Base-by-base conservation (phyloP, 2,797 vertebrate genomes). In the Catharus ustulatus region DNA sequence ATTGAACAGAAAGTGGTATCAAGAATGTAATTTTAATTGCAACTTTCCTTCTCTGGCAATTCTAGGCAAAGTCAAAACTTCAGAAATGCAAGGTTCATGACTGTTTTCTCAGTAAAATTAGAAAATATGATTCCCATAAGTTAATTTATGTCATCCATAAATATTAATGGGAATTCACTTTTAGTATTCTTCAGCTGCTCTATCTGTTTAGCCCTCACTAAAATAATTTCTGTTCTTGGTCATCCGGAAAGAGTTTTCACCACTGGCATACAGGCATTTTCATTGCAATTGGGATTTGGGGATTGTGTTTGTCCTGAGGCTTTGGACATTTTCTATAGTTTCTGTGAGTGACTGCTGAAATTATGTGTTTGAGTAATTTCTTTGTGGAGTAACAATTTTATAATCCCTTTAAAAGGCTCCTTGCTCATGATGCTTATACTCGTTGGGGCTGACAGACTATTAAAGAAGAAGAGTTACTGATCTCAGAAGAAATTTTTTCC, bases 391-490 rank as follows among this genome's bases (percentile, higher is more conserved):
- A 91, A 85, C 26, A 85, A 30, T 74, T 85, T 79, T 80, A 80
- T 49, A 89, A 87, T 74, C 63, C 52, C 45, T 74, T 88, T 45
- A 32, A 89, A 94, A 84, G 49, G 1, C 26, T 87, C 59, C 61
- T 89, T 79, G 63, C 49, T 74, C 82, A 45, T 93, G 78, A 87
- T 83, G 49, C 49, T 83, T 82, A 46, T 74, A 59, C 74, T 76
- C 0, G 0, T 85, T 85, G 40, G 38, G 38, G 42, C 68, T 91
- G 87, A 68, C 78, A 92, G 68, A 83, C 68, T 85, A 46, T 80
- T 92, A 93, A 77, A 77, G 87, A 76, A 79, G 74, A 84, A 82
- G 71, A 89, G 54, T 91, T 91, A 95, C 68, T 49, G 84, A 94
- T 74, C 89, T 94, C 52, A 64, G 58, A 95, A 83, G 89, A 80